phyloP scores from a whole-genome alignment of 2,888 invertebrate species.

The Entomobrya proxima region DNA sequence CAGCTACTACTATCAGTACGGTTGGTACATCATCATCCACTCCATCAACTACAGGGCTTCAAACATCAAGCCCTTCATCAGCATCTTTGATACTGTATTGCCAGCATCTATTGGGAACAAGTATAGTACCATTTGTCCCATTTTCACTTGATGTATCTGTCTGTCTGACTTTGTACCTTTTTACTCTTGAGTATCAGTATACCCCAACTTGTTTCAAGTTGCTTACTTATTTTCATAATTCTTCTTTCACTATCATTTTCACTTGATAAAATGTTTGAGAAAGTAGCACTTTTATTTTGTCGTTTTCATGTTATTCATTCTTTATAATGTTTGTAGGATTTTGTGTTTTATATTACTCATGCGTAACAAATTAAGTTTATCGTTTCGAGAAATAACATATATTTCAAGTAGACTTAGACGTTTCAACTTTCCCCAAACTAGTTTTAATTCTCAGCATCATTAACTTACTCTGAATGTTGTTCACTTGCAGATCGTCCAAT shows the following conservation, averaged over 20 bases:
- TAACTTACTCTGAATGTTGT: neutral
- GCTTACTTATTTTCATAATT: too few relatives aligned
- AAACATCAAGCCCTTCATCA: constrained; percentile 2
- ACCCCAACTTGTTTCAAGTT: neutral
- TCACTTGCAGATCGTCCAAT: neutral
- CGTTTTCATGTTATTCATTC: too few relatives aligned
- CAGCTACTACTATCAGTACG: neutral
- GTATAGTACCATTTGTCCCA: constrained; percentile 23
- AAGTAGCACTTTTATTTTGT: too few relatives aligned
- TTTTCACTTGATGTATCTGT: neutral
- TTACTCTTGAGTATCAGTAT: neutral
- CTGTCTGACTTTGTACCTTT: neutral
- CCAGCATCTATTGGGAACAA: constrained; percentile 47
- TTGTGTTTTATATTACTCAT: too few relatives aligned
- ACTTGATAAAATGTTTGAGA: too few relatives aligned
- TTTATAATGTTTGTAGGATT: too few relatives aligned
- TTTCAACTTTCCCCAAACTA: too few relatives aligned
- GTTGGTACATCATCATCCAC: constrained; percentile 38
- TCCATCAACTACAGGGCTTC: neutral
- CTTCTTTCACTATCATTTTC: too few relatives aligned
- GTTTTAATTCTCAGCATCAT: too few relatives aligned
- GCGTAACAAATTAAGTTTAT: too few relatives aligned
- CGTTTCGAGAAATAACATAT: too few relatives aligned
- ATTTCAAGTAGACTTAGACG: too few relatives aligned
- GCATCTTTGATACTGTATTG: constrained; percentile 45